phyloP scores from a whole-genome alignment of 2,888 invertebrate species.

The Lithophane leautieri region DNA sequence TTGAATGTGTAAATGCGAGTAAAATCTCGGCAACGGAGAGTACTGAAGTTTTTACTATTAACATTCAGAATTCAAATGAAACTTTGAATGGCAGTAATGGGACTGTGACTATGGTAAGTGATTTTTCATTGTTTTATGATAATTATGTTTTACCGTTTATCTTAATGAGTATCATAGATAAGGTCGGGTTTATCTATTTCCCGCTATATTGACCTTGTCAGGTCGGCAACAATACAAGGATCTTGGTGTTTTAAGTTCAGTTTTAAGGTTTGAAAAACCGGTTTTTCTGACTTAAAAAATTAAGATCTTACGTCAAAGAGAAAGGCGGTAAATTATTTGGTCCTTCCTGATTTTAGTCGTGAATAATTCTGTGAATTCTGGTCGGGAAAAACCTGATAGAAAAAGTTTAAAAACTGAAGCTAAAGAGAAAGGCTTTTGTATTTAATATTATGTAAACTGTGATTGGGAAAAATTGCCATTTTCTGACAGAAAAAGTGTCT shows the following conservation, averaged over 20 bases:
- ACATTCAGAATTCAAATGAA: constrained; percentile 74
- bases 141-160: constrained; percentile 1
- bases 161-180: constrained; percentile 22
- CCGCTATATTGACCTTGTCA: constrained; percentile 25
- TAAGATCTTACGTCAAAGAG: neutral
- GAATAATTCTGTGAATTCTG: neutral
- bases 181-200: constrained; percentile 26
- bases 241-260: neutral
- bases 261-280: neutral
- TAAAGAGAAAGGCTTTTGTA: too few species aligned
- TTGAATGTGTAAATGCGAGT: constrained; percentile 80
- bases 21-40: constrained; percentile 81
- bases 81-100: constrained; percentile 71
- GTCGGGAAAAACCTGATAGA: neutral
- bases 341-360: neutral
- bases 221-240: neutral
- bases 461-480: too few species aligned
- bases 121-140: neutral
- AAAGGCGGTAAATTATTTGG: neutral
- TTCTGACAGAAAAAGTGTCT: neutral
- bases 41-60: constrained; percentile 83
- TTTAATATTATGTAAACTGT: too few species aligned
- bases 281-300: neutral
- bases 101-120: constrained; percentile 72
- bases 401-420: neutral